These are phyloP conservation scores for Pangasius djambal DNA, from an alignment of 2,797 vertebrate genomes.

Conservation along the genomic window DNA sequence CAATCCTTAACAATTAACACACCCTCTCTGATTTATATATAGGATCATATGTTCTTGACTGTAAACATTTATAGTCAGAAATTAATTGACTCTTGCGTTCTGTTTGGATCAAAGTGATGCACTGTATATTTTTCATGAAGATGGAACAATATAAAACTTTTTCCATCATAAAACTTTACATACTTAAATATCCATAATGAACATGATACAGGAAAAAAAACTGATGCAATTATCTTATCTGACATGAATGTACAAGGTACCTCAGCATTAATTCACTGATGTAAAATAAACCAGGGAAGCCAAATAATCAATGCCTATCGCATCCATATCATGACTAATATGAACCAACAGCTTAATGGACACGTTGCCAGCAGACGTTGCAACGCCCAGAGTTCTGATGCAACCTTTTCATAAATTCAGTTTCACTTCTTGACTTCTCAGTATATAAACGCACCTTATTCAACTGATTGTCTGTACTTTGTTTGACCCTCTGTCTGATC, in stretches of 20 bases:
- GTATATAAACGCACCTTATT: neutral
- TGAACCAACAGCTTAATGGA: neutral
- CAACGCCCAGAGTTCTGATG: neutral
- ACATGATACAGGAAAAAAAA: neutral
- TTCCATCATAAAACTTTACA: neutral
- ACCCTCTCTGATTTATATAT: neutral
- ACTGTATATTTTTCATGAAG: neutral
- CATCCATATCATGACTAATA: neutral
- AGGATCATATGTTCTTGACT: neutral
- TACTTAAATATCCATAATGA: neutral
- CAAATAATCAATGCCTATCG: neutral
- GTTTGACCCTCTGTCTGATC: neutral
- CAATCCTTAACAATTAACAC: neutral
- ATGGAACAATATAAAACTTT: neutral
- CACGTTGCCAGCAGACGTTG: neutral
- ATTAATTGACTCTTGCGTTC: neutral
- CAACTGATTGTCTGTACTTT: neutral
- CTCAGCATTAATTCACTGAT: neutral
- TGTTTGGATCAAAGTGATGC: neutral
- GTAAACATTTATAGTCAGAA: conserved; percentile 6
- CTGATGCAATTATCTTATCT: neutral
- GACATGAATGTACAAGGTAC: neutral
- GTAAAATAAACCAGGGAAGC: neutral
- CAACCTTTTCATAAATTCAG: neutral
- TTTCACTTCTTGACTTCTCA: neutral